Evolutionary conservation across 2,888 invertebrate species (phyloP).

Genomic region (Melinaea marsaeus): DNA sequence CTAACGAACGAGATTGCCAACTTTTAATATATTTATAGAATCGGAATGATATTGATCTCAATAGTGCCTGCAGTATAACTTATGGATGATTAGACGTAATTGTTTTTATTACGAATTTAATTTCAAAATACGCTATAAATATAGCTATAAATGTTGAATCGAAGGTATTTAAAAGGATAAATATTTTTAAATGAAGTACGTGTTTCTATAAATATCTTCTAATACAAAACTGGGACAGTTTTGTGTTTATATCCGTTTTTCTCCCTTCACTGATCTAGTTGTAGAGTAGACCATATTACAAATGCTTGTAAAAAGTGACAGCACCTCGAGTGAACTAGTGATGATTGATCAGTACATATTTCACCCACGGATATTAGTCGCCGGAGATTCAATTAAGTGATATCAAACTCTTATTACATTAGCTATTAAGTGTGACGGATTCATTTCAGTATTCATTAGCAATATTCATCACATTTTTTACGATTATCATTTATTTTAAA

Average conservation of each 20-base stretch:
- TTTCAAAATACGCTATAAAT: neutral
- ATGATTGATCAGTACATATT: slow-evolving; percentile 45
- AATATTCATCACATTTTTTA: too few species aligned
- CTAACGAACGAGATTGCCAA: slow-evolving; percentile 30
- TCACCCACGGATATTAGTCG: slow-evolving; percentile 54
- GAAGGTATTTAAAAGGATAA: neutral
- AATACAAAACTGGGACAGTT: slow-evolving; percentile 20
- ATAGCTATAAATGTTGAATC: neutral
- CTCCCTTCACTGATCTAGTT: slow-evolving; percentile 42
- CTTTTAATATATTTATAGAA: slow-evolving; percentile 23
- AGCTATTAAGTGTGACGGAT: slow-evolving; percentile 46
- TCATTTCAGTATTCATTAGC: slow-evolving; percentile 19
- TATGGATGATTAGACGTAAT: slow-evolving; percentile 8
- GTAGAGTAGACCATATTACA: slow-evolving; percentile 43
- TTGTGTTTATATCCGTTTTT: slow-evolving; percentile 23
- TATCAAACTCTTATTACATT: slow-evolving; percentile 45
- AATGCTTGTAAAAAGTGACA: slow-evolving; percentile 35
- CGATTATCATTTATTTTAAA: too few species aligned
- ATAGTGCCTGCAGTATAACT: slow-evolving; percentile 17
- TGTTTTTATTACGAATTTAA: slow-evolving; percentile 3
- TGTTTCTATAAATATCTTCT: slow-evolving; percentile 12
- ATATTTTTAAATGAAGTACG: neutral
- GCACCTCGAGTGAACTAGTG: slow-evolving; percentile 62
- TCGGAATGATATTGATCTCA: slow-evolving; percentile 22
- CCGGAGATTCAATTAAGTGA: slow-evolving; percentile 29